Percentiles rank a stretch among this genome's conserved stretches.
Evolutionary conservation across 2,113 vertebrate species (phyloP).

Genomic region (Eulemur rufifrons): DNA sequence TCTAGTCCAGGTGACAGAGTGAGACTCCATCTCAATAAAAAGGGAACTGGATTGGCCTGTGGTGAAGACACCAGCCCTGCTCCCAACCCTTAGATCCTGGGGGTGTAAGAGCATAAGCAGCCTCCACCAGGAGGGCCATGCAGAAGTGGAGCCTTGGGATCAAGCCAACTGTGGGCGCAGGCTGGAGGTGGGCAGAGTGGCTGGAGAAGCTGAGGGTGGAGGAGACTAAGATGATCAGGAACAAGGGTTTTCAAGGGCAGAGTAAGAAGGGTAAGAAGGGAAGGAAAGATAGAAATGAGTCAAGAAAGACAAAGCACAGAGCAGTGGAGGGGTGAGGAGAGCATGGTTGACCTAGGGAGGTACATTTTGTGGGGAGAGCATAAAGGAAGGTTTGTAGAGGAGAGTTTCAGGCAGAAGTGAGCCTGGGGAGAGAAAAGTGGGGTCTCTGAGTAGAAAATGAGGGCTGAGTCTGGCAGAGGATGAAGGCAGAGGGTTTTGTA

Average conservation of each 20-base stretch:
- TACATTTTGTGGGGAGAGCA: background rate
- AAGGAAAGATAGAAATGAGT: background rate
- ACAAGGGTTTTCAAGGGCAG: background rate
- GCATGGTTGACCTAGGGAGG: background rate
- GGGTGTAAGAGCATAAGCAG: background rate
- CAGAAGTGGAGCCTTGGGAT: background rate
- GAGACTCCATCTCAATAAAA: too few species aligned
- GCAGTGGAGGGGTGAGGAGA: background rate
- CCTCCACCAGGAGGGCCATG: background rate
- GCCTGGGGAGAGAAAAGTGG: background rate
- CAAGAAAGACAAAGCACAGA: background rate
- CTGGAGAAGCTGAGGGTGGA: background rate
- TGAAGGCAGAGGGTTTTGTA: background rate
- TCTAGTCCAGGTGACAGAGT: too few species aligned
- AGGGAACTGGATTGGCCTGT: background rate
- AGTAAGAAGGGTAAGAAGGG: background rate
- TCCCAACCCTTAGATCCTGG: background rate
- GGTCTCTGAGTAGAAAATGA: background rate
- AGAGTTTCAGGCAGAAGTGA: background rate
- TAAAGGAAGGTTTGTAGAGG: background rate
- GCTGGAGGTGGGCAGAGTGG: background rate
- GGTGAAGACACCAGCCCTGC: background rate
- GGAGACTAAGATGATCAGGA: background rate
- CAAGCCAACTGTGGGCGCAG: background rate
- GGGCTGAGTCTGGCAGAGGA: background rate